These are phyloP conservation scores for Crotalus tigris DNA, from an alignment of 2,113 vertebrate genomes.

Conservation along the genomic window DNA sequence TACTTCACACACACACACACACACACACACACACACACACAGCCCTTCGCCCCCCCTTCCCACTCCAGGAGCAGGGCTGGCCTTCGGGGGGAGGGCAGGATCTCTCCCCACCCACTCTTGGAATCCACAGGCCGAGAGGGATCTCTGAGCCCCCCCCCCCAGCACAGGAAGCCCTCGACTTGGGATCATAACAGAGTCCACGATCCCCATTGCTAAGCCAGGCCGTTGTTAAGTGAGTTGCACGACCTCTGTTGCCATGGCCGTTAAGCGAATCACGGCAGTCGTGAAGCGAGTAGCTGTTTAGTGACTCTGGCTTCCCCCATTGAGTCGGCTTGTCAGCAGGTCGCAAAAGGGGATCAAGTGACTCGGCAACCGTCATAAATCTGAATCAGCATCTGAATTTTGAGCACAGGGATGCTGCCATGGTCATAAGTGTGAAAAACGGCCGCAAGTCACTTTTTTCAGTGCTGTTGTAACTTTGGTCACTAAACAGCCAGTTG, in stretches of 20 bases:
- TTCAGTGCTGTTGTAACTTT: too few species aligned
- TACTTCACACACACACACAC: slow-evolving; percentile 53
- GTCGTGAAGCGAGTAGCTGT: background rate
- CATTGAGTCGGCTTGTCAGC: accelerated
- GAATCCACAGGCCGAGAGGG: background rate
- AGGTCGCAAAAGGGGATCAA: too few species aligned
- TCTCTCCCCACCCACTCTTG: background rate
- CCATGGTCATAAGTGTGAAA: background rate
- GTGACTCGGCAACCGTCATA: background rate
- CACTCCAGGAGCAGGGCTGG: background rate
- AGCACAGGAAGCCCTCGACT: background rate
- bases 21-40: too few species aligned
- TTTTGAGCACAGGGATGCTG: background rate
- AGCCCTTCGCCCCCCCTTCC: too few species aligned
- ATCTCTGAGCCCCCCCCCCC: background rate
- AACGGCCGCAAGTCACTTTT: background rate
- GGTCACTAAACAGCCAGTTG: too few species aligned
- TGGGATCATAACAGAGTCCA: too few species aligned
- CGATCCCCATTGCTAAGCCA: background rate
- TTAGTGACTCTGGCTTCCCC: too few species aligned
- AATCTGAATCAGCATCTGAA: background rate
- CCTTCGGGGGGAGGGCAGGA: too few species aligned
- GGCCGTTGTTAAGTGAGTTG: background rate
- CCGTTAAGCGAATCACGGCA: background rate
- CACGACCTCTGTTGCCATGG: too few species aligned